phyloP scores from a whole-genome alignment of 2,888 invertebrate species.

The Coelinius sp. region DNA sequence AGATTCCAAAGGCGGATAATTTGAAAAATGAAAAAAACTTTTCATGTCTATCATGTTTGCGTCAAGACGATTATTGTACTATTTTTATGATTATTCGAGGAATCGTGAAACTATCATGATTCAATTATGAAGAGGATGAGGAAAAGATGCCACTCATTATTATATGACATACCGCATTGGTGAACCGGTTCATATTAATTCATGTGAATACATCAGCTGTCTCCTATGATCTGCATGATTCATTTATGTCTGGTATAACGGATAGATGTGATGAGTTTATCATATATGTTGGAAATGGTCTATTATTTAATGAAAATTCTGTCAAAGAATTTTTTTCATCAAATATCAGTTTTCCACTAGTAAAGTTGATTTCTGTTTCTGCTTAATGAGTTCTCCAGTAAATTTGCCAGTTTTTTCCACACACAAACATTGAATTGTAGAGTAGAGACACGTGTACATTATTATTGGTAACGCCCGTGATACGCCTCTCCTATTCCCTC shows the following conservation, averaged over 20 bases:
- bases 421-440: neutral
- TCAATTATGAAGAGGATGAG: neutral
- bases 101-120: neutral
- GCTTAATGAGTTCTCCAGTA: too few relatives aligned
- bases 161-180: neutral
- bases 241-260: too few relatives aligned
- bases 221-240: too few relatives aligned
- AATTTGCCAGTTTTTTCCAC: neutral
- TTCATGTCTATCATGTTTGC: neutral
- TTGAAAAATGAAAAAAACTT: neutral
- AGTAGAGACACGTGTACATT: slow-evolving; percentile 6
- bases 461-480: slow-evolving; percentile 11
- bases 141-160: neutral
- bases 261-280: too few relatives aligned
- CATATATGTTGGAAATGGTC: too few relatives aligned
- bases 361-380: too few relatives aligned
- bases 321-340: too few relatives aligned
- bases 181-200: neutral
- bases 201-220: too few relatives aligned
- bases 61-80: neutral
- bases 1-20: neutral
- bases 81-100: neutral
- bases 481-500: slow-evolving; percentile 2
- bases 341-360: too few relatives aligned
- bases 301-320: too few relatives aligned